phyloP scores from a whole-genome alignment of 2,113 vertebrate genomes.

The Peromyscus leucopus region DNA sequence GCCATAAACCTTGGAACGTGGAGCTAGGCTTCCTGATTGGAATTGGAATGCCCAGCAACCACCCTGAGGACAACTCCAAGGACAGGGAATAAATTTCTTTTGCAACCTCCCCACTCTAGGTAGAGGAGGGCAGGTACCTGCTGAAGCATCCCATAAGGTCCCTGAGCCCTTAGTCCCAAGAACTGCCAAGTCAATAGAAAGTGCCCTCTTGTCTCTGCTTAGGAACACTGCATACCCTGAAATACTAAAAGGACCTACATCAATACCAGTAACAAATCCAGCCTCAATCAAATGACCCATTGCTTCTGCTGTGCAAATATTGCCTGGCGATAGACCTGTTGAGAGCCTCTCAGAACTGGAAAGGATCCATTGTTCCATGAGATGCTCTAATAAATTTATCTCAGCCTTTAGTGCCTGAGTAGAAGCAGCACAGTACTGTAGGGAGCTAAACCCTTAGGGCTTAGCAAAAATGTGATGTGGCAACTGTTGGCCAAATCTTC shows the following conservation, averaged over 20 bases:
- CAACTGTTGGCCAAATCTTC: neutral
- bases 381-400: neutral
- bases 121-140: neutral
- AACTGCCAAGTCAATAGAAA: neutral
- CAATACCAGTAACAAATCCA: constrained; percentile 1
- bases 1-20: neutral
- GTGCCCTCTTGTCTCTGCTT: neutral
- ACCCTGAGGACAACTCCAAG: neutral
- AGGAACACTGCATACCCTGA: neutral
- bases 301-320: neutral
- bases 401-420: neutral
- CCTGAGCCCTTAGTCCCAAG: neutral
- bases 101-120: fast-evolving
- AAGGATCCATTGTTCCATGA: neutral
- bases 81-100: neutral
- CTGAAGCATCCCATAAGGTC: too few species aligned
- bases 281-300: neutral
- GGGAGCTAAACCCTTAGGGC: neutral
- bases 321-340: neutral
- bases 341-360: neutral
- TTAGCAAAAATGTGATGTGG: neutral
- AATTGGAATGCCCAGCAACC: neutral
- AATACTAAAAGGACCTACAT: constrained; percentile 17
- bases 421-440: neutral
- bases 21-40: neutral